A percentile compares a stretch with the other conserved stretches of the same genome.
phyloP scores from a whole-genome alignment of 2,113 vertebrate genomes.

The Erythrolamprus reginae region DNA sequence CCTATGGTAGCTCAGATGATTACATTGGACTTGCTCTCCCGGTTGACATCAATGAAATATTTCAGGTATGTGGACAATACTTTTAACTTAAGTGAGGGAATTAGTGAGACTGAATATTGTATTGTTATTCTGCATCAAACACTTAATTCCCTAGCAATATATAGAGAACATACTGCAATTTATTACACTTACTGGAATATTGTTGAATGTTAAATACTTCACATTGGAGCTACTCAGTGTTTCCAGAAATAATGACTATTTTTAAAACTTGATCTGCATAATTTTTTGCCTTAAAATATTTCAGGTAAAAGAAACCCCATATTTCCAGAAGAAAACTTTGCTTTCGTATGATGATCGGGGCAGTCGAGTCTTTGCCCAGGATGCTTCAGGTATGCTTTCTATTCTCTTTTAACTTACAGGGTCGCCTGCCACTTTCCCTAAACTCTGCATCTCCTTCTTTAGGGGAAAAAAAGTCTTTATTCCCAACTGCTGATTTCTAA shows the following conservation, averaged over 20 bases:
- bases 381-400: slow-evolving; percentile 70
- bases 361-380: slow-evolving; percentile 75
- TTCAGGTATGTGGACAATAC: slow-evolving; percentile 73
- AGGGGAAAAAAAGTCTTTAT: not conserved
- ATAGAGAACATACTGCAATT: not conserved
- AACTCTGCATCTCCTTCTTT: not conserved
- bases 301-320: slow-evolving; percentile 86
- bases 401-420: not conserved
- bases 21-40: slow-evolving; percentile 94
- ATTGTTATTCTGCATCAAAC: not conserved
- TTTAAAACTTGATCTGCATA: not conserved
- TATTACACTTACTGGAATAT: not conserved
- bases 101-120: not conserved
- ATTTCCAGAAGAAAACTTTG: slow-evolving; percentile 90
- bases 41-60: slow-evolving; percentile 92
- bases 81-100: not conserved
- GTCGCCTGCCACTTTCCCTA: not conserved
- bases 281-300: slow-evolving; percentile 36
- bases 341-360: slow-evolving; percentile 86
- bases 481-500: not conserved
- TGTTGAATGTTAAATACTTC: not conserved
- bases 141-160: not conserved
- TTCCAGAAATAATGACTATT: not conserved
- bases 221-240: not conserved
- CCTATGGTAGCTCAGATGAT: slow-evolving; percentile 88